Evolutionary conservation across 2,797 vertebrate genomes (phyloP), one percentile per base, ranked within the genome.

Genomic region (Myotis vivesi): DNA sequence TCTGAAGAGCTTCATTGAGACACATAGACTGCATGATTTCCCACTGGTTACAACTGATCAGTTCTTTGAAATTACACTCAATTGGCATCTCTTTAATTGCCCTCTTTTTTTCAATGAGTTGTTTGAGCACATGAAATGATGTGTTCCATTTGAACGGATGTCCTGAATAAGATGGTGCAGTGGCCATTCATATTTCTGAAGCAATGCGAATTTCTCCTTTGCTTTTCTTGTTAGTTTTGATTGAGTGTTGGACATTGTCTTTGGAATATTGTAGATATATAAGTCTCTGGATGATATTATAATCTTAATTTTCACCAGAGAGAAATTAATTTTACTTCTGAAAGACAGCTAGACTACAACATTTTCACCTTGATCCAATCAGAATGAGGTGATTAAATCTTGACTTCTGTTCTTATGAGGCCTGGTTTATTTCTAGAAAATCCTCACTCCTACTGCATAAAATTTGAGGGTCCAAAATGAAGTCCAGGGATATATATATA

Each of bases 41-140:
- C 99, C 99, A 99, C 98, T 99, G 99, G 97, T 99, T 99, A 64
- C 99, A 99, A 64, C 99, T 99, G 98, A 99, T 99, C n/a, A 99
- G 98, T 98, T 99, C 99, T 97, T 99, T 98, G 98, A 99, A 99
- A 98, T 98, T 99, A 95, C 99, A 99, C 98, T 99, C 99, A 5
- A 99, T 98, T 1, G 99, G 99, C 99, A 99, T 98, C 97, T 99
- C 99, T 55, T 99, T 99, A 55, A 99, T 98, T 64, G 99, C 99
- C 97, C 98, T 98, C 97, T 99, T 99, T 98, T 99, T 99, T 96
- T 99, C 99, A 2, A 99, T 99, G 95, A 99, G 98, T 83, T 99
- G 98, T 97, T 99, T 99, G 57, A 99, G 98, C 99, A 99, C 99
- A 92, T 98, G 99, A 92, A 99, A 99, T 8, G 99, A 99, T 0